These are phyloP conservation scores for Eilema caniola DNA, from an alignment of 2,888 invertebrate species.

Conservation along the genomic window DNA sequence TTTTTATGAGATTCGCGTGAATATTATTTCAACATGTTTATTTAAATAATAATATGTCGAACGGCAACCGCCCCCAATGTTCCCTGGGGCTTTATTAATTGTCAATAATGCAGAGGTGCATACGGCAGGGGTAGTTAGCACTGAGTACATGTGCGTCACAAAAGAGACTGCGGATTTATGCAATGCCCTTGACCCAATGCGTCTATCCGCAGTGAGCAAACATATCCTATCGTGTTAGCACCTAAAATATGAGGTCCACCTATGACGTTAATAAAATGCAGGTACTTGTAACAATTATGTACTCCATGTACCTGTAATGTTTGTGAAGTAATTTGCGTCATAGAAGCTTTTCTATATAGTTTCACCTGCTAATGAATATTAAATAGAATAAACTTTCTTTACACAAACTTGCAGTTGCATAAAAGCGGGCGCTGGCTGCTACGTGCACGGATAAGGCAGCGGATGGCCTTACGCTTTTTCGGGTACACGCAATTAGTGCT, in stretches of 20 bases:
- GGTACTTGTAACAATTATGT: neutral
- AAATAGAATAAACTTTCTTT: neutral
- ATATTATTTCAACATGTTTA: neutral
- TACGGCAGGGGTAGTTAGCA: constrained; percentile 8
- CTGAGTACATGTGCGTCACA: constrained; percentile 38
- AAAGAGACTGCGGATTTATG: constrained; percentile 67
- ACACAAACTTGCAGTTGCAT: neutral
- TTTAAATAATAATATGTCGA: neutral
- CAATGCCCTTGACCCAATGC: constrained; percentile 73
- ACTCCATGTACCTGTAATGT: neutral
- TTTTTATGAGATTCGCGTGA: neutral
- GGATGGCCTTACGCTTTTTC: no score
- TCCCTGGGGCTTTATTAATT: constrained; percentile 11
- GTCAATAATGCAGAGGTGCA: constrained; percentile 25
- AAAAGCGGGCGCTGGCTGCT: no score
- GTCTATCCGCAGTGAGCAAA: constrained; percentile 64
- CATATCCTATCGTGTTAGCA: constrained; percentile 23
- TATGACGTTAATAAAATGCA: constrained; percentile 13
- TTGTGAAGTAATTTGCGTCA: neutral
- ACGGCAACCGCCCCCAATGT: neutral
- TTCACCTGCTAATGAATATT: neutral
- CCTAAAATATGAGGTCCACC: neutral
- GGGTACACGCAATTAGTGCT: no score
- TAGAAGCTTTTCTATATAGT: neutral
- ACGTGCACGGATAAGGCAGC: no score